phyloP scores from a whole-genome alignment of 2,113 vertebrate genomes.

The Oncorhynchus nerka region DNA sequence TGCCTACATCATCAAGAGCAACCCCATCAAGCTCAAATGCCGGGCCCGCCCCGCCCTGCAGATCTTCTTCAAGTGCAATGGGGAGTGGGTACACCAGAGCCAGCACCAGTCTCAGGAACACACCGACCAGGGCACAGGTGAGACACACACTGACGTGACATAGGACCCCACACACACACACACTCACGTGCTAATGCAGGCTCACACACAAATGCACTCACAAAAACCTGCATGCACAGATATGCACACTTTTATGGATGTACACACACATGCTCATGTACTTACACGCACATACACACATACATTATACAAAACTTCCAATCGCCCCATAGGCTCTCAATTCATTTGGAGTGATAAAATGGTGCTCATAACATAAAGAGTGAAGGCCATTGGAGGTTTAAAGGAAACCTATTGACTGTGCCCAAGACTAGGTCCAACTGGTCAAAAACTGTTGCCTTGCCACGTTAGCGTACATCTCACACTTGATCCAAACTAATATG shows the following conservation, averaged over 20 bases:
- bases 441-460: conserved; percentile 14
- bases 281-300: background rate
- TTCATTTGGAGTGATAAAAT: background rate
- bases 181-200: background rate
- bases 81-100: conserved; percentile 97
- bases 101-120: conserved; percentile 89
- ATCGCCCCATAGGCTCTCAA: conserved; percentile 1
- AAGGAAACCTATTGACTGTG: conserved; percentile 24
- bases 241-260: background rate
- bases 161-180: background rate
- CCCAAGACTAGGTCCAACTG: conserved; percentile 17
- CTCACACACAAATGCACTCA: too few species aligned
- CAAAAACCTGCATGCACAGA: background rate
- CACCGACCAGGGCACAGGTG: conserved; percentile 88
- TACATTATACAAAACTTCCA: background rate
- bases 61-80: conserved; percentile 99
- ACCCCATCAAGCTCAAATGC: conserved; percentile 90
- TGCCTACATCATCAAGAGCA: conserved; percentile 97
- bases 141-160: conserved; percentile 11
- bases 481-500: conserved; percentile 48
- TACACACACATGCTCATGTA: background rate
- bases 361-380: conserved; percentile 4
- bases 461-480: conserved; percentile 30
- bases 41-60: conserved; percentile 91
- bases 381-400: conserved; percentile 14